A percentile compares a stretch with the other conserved stretches of the same genome.
phyloP scores from a whole-genome alignment of 2,888 invertebrate species.

The Penaeus monodon region DNA sequence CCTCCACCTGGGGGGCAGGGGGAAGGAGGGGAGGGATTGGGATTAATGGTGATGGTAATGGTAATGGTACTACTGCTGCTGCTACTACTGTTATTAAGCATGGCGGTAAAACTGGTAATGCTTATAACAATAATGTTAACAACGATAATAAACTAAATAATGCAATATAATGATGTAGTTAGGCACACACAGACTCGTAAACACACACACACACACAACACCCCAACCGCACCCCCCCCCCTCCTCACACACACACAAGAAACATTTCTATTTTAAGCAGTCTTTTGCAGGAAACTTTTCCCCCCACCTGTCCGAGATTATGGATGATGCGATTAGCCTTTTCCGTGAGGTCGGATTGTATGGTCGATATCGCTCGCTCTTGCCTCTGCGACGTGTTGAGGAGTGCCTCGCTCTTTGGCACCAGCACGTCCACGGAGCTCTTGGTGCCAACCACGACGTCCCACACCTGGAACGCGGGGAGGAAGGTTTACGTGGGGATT shows the following conservation, averaged over 20 bases:
- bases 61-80: too few species aligned
- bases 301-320: conserved; percentile 82
- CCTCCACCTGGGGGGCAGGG: conserved; percentile 47
- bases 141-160: too few species aligned
- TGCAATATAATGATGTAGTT: too few species aligned
- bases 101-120: too few species aligned
- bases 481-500: too few species aligned
- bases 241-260: too few species aligned
- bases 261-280: neutral
- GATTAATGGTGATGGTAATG: neutral
- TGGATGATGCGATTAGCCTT: conserved; percentile 90
- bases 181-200: too few species aligned
- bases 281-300: too few species aligned
- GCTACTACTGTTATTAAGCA: too few species aligned
- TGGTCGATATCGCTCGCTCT: conserved; percentile 87
- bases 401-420: conserved; percentile 88
- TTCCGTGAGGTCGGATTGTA: conserved; percentile 83
- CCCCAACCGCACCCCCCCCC: neutral
- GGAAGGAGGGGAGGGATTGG: neutral
- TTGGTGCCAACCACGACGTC: conserved; percentile 90
- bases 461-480: conserved; percentile 75
- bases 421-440: conserved; percentile 85
- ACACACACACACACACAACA: too few species aligned
- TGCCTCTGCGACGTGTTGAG: conserved; percentile 88
- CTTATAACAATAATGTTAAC: too few species aligned